Evolutionary conservation across 2,888 invertebrate species (phyloP), one percentile per base, ranked within the genome.

Genomic region (Hydriomena furcata): DNA sequence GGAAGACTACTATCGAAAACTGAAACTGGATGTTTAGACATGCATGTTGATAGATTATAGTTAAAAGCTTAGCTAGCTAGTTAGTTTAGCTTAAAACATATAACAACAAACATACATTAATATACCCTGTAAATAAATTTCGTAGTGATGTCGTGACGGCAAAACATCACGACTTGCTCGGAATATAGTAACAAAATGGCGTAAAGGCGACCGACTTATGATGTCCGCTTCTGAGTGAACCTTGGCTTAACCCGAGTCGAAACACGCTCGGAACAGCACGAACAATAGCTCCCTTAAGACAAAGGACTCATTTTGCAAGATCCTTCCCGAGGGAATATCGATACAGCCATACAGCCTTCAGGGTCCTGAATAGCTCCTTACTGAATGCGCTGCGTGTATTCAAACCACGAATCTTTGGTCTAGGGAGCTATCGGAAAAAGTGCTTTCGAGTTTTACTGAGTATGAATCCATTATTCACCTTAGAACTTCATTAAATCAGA

Each of bases 261-360:
- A 50, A 54, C 51, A 20, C 40, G 55, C 47, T 52, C 44, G 52
- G 32, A 51, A 48, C 43, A 53, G 37, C 43, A 24, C 30, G 52
- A 69, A 72, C 72, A 76, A 74, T 69, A 61, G 63, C 17, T 60
- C 51, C 54, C 36, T 40, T 21, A 44, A 66, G 71, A 75, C 75
- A 76, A 75, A 74, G 65, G 68, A 63, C 60, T 70, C 71, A 67
- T 75, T 70, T 66, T 62, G 60, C 58, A 63, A 72, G 73, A 68
- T 55, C 59, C 54, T 60, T 52, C 34, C 32, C 49, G 36, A 43
- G 28, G 46, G 47, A 48, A 51, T 60, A 62, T 62, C 60, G 61
- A 62, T 62, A 60, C 46, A 34, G 28, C 24, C 43, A 32, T 40
- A 37, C 32, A 44, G 32, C 35, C 40, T 35, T 21, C 47, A 13